Base-by-base conservation (phyloP, 2,797 vertebrate species). In the Paguma larvata region DNA sequence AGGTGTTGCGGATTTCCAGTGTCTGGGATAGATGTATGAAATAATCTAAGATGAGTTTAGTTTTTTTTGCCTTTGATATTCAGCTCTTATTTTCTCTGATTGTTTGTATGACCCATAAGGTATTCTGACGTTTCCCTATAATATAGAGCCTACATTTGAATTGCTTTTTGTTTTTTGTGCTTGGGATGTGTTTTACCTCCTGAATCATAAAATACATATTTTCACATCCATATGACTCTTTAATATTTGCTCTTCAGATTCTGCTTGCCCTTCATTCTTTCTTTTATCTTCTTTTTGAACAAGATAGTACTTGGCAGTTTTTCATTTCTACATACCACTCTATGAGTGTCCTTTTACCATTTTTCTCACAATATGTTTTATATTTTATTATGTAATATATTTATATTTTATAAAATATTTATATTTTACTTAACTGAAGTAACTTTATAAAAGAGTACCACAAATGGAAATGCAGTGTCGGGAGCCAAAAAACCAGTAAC, bases 31-130 rank as follows among this genome's bases (percentile, higher is more conserved):
- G 38, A 77, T 48, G 1, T 92, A 13, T 18, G 25, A 89, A 34
- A 5, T n/a, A 53, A 23, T 25, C 34, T 90, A 32, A 94, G 41
- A 48, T 62, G 0, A 41, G 2, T 75, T 84, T 86, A 25, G 41
- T 51, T 91, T 89, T 89, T 70, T 68, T 91, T 67, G 78, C 9
- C 65, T 95, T 95, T 73, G 44, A 95, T 82, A 79, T 83, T 84
- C 38, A 59, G 34, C 41, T 91, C 73, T 75, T 18, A 62, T 27
- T 94, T 91, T 78, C 23, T 85, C 48, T 65, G 4, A 56, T 82
- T 51, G 77, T 23, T 82, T 51, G 77, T 23, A 48, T 67, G 38
- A 44, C 21, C 19, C 25, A 16, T 44, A 6, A 51, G 5, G 5
- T 95, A 19, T 83, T 95, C 46, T 73, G 77, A 87, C 83, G 4